Base-by-base conservation (phyloP, 2,113 vertebrate species). In the Forbesichthys papilliferus region DNA sequence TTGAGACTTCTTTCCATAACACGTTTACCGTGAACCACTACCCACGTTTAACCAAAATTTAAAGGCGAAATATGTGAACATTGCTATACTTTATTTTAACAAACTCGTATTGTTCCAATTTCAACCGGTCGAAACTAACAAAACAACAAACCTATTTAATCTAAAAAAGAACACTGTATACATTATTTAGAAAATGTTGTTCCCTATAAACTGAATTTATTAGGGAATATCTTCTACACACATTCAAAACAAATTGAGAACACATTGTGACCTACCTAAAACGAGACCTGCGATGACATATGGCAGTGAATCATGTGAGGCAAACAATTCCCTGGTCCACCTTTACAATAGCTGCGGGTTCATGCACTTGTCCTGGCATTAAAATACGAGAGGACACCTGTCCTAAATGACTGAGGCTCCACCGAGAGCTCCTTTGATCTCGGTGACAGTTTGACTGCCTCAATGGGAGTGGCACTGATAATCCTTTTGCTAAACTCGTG, bases 401-500 rank as follows among this genome's bases (percentile, higher is more conserved):
- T 88, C 90, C 91, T 83, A 92, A 92, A 90, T 93, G 89, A 90
- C 90, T 92, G 86, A 88, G 84, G 88, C 86, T 92, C 87, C 86
- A 80, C 87, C 77, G 86, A 90, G 84, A 81, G 71, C 87, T 88
- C 90, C 93, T 96, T 96, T 96, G 95, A 94, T 94, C 92, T 92
- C 79, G 66, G 78, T 94, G 92, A 94, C 92, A 89, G 89, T 94
- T 94, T 93, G 93, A 95, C 93, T 94, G 91, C 93, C 92, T 94
- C 90, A 88, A 85, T 89, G 90, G 91, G 92, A 95, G 91, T 91
- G 88, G 93, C 88, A 85, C 92, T 91, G 89, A 93, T 96, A 96
- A 96, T 95, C 94, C 94, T 81, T 94, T 94, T 92, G 92, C 91
- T 95, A 94, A 94, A 94, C 93, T 94, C 91, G 87, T 93, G 94